Base-by-base conservation (phyloP, 2,888 invertebrate genomes). In the Siphonodentalium dalli region DNA sequence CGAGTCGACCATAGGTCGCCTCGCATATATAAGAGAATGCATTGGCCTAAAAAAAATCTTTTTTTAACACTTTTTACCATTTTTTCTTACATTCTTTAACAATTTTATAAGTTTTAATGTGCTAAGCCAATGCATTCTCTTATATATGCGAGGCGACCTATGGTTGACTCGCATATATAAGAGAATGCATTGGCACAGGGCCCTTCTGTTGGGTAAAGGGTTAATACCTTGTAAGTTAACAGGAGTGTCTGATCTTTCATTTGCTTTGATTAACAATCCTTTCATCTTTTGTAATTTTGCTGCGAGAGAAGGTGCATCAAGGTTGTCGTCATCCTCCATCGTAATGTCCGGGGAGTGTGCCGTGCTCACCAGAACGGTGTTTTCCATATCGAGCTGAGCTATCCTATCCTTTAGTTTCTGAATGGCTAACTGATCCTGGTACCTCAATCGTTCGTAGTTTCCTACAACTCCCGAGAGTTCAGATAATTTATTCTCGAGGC, bases 401-500 rank as follows among this genome's bases (percentile, higher is more conserved):
- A 74, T 69, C 15, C 77, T 59, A 35, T 78, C 79, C 47, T 70
- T 69, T 53, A 90, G 74, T 78, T 87, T 87, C 59, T 88, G 87
- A 69, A 92, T 91, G 15, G 87, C 86, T 48, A 85, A 85, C 76
- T 89, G 89, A 81, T 93, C 92, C 55, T 87, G 86, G 45, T 89
- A 86, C 2, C 90, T 82, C 8, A 88, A 78, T 50, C 88, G 83
- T 74, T 92, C 91, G 70, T 91, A 91, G 57, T 86, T 87, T 0
- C 91, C 92, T 3, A 92, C 87, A 0, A 88, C 89, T 49, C 87
- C 87, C 0, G 91, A 91, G 26, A 93, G 81, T 72, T 93, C 92
- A 0, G 91, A 89, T 18, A 92, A 79, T 60, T 88, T 86, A 3
- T 87, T 86, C 80, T 93, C 92, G 44, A 93, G 84, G 42, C 87